Percentiles rank a stretch among this genome's conserved stretches.
Conservation (phyloP, 2,888 invertebrate genomes). For the Rhagium mordax region DNA sequence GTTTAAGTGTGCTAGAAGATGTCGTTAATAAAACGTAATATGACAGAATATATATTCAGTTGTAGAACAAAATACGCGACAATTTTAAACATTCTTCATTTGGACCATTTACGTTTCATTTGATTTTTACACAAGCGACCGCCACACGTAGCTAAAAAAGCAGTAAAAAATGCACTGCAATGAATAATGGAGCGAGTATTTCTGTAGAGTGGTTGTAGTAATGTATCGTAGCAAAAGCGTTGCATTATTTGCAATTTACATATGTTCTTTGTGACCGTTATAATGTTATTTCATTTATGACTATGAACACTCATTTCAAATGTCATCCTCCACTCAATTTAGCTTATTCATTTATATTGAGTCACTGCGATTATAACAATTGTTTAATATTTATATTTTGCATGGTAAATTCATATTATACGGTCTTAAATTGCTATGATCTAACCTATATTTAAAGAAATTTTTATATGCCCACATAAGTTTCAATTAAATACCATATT, state of each 20-base stretch:
- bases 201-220: conserved; percentile 26
- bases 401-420: conserved; percentile 43
- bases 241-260: conserved; percentile 42
- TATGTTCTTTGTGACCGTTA: conserved; percentile 41
- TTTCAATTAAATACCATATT: conserved; percentile 2
- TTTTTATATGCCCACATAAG: conserved; percentile 28
- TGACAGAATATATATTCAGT: not conserved
- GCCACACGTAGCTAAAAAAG: conserved; percentile 31
- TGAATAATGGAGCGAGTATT: conserved; percentile 39
- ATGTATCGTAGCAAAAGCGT: conserved; percentile 22
- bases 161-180: conserved; percentile 36
- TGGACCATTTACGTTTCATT: conserved; percentile 25
- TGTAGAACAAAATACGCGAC: conserved; percentile 11
- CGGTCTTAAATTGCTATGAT: conserved; percentile 38
- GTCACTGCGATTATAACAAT: conserved; percentile 51
- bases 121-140: conserved; percentile 35
- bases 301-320: conserved; percentile 45
- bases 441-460: conserved; percentile 39
- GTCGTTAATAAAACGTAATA: conserved; percentile 1
- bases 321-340: conserved; percentile 51
- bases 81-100: conserved; percentile 27
- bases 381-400: conserved; percentile 51
- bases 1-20: not conserved
- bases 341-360: conserved; percentile 49
- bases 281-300: conserved; percentile 42